These are phyloP conservation scores for Pleuronectes platessa DNA, from an alignment of 2,113 vertebrate genomes.

Conservation along the genomic window DNA sequence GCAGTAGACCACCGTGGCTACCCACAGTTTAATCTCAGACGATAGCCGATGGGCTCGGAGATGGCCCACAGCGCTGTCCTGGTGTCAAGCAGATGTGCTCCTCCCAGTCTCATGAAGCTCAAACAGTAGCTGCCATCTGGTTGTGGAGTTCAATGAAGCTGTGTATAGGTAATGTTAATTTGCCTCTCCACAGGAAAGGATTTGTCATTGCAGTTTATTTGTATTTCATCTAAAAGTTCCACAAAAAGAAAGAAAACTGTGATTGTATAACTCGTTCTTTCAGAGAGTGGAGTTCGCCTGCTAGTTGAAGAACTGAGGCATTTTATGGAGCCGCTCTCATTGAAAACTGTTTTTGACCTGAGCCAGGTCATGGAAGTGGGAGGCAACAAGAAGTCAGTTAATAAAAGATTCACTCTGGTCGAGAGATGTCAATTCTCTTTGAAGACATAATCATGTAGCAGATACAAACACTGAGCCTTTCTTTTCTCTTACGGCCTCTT, in stretches of 20 bases:
- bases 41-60: no score
- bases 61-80: background rate
- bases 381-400: conserved; percentile 22
- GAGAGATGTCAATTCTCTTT: conserved; percentile 16
- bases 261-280: background rate
- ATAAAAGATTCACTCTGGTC: conserved; percentile 7
- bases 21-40: background rate
- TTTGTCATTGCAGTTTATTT: background rate
- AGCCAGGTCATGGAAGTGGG: conserved; percentile 22
- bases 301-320: background rate
- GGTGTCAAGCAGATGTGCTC: background rate
- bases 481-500: background rate
- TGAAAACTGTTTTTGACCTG: conserved; percentile 20
- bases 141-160: background rate
- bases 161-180: background rate
- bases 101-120: background rate
- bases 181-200: background rate
- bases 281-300: background rate
- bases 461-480: conserved; percentile 8
- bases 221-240: background rate
- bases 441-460: background rate
- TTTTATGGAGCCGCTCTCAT: background rate
- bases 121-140: background rate
- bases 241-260: background rate
- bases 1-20: background rate